phyloP scores from a whole-genome alignment of 2,113 vertebrate genomes.

The Zosterops lateralis region DNA sequence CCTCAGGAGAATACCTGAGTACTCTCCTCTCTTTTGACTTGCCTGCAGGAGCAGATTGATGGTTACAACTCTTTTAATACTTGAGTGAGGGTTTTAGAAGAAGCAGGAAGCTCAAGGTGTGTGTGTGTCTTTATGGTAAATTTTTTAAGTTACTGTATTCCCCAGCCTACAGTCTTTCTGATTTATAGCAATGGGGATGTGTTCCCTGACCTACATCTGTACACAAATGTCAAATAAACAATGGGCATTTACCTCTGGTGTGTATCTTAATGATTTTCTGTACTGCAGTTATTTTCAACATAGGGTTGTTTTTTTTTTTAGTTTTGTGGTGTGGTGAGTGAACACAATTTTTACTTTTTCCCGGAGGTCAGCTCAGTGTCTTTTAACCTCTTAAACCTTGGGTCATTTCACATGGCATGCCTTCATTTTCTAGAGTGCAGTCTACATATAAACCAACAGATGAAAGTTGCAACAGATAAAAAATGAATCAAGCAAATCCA shows the following conservation, averaged over 20 bases:
- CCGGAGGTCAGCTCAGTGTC: not conserved
- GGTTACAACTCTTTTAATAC: not conserved
- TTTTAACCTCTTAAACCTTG: not conserved
- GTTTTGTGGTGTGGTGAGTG: not conserved
- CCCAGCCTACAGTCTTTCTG: not conserved
- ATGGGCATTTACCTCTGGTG: accelerated
- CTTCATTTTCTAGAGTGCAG: not conserved
- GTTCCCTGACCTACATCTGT: not conserved
- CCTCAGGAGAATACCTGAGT: not conserved
- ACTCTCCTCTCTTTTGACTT: not conserved
- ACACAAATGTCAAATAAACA: not conserved
- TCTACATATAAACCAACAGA: not conserved
- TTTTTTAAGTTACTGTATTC: not conserved
- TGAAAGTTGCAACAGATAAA: not conserved
- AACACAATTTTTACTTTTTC: not conserved
- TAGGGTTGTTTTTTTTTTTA: not conserved
- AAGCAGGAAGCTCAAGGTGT: not conserved
- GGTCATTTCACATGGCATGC: not conserved
- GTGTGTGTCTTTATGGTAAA: not conserved
- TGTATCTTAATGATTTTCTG: not conserved
- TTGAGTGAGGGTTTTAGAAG: not conserved
- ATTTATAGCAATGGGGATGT: not conserved
- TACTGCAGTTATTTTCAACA: not conserved
- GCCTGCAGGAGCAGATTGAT: not conserved
- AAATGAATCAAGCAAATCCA: not conserved